These are phyloP conservation scores for Zygogramma bicolorata DNA, from an alignment of 2,888 invertebrate species.

Conservation along the genomic window DNA sequence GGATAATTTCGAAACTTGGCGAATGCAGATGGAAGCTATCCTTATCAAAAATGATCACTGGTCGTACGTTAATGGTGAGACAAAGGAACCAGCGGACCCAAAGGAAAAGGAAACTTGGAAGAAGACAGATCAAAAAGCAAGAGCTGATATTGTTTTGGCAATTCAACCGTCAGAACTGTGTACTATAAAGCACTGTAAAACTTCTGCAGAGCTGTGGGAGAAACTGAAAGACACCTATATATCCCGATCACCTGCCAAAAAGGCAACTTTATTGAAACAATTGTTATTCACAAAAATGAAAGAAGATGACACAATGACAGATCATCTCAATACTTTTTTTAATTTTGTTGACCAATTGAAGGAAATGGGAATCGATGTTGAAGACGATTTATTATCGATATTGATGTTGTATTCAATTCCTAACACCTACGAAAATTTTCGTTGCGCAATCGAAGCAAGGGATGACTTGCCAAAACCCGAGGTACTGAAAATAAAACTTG, in stretches of 20 bases:
- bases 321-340: slow-evolving; percentile 19
- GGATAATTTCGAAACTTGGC: slow-evolving; percentile 23
- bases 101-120: slow-evolving; percentile 14
- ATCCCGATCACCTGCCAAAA: neutral
- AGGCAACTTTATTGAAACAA: slow-evolving; percentile 12
- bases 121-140: slow-evolving; percentile 12
- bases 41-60: slow-evolving; percentile 23
- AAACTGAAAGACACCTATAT: neutral
- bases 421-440: neutral
- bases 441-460: slow-evolving; percentile 7
- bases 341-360: neutral
- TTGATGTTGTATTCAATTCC: slow-evolving; percentile 12
- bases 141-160: slow-evolving; percentile 11
- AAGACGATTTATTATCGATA: slow-evolving; percentile 1
- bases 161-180: slow-evolving; percentile 18
- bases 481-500: neutral
- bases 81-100: neutral
- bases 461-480: neutral
- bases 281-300: slow-evolving; percentile 21
- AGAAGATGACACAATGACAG: neutral
- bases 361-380: slow-evolving; percentile 12
- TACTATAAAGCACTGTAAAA: slow-evolving; percentile 7
- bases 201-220: neutral
- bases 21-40: slow-evolving; percentile 40
- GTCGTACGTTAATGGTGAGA: slow-evolving; percentile 3